Evolutionary conservation across 2,888 invertebrate species (phyloP).

Genomic region (Diarsia dahlii): DNA sequence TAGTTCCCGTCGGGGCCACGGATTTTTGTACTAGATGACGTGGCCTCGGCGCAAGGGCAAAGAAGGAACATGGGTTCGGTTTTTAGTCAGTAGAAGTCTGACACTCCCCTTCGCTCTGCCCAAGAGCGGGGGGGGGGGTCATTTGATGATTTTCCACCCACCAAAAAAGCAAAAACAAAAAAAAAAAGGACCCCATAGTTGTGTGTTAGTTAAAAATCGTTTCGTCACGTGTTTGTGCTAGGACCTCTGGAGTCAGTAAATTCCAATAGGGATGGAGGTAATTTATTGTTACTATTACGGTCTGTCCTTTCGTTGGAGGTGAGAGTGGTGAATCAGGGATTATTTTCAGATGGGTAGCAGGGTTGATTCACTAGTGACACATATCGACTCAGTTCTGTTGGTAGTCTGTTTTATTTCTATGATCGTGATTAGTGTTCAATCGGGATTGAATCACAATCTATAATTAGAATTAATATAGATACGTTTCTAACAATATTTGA

Average conservation of each 20-base stretch:
- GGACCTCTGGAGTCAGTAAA: slow-evolving; percentile 34
- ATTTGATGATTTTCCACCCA: no score
- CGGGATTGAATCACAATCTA: neutral
- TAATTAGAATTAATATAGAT: neutral
- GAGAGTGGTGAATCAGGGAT: slow-evolving; percentile 47
- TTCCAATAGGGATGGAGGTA: slow-evolving; percentile 30
- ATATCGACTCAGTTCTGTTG: neutral
- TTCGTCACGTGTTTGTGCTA: neutral
- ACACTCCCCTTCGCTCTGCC: no score
- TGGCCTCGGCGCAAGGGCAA: no score
- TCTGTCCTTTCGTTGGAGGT: slow-evolving; percentile 4
- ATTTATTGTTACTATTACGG: slow-evolving; percentile 47
- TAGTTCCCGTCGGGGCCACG: no score
- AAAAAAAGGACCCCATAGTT: no score
- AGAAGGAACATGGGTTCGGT: no score
- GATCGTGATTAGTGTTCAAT: neutral
- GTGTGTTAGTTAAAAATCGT: neutral
- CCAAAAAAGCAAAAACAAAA: no score
- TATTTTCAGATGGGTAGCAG: slow-evolving; percentile 25
- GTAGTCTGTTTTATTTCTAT: neutral
- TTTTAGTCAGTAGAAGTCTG: no score
- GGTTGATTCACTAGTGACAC: slow-evolving; percentile 12
- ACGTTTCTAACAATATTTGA: neutral
- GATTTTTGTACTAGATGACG: no score
- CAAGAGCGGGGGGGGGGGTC: no score